phyloP scores from a whole-genome alignment of 2,888 invertebrate genomes.

The Asteroscopus sphinx region DNA sequence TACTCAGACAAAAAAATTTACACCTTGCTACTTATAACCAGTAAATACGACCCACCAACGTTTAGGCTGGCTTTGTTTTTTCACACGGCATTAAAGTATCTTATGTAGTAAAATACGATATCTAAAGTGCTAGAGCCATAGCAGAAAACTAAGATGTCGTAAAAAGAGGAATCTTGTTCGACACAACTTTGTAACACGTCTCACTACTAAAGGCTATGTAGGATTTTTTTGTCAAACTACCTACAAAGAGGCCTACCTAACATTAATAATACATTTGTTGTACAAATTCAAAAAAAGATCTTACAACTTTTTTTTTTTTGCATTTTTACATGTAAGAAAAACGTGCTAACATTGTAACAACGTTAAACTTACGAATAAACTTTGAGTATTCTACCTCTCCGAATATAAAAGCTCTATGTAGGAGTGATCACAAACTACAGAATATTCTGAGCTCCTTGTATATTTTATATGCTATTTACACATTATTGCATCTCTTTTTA shows the following conservation, averaged over 20 bases:
- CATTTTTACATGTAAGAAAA: conserved; percentile 36
- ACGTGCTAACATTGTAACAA: conserved; percentile 39
- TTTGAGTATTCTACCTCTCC: conserved; percentile 1
- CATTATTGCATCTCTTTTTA: too few relatives aligned
- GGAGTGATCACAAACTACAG: background rate
- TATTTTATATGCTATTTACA: too few relatives aligned
- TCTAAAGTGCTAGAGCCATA: background rate
- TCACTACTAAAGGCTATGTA: conserved; percentile 4
- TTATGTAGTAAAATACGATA: conserved; percentile 1
- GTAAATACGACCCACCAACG: background rate
- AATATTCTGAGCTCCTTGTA: too few relatives aligned
- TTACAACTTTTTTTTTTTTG: conserved; percentile 31
- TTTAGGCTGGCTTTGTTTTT: background rate
- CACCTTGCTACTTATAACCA: background rate
- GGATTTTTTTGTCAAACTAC: conserved; percentile 24
- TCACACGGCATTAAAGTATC: background rate
- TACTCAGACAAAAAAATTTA: too few relatives aligned
- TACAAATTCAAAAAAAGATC: conserved; percentile 30
- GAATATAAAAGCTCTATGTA: too few relatives aligned
- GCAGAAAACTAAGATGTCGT: conserved; percentile 7
- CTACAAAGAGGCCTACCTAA: too few relatives aligned
- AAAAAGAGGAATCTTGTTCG: conserved; percentile 21
- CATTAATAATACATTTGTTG: conserved; percentile 49
- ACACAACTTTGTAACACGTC: conserved; percentile 24
- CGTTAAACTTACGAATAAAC: conserved; percentile 21